phyloP scores from a whole-genome alignment of 2,113 vertebrate species.

The Emydocephalus ijimae region DNA sequence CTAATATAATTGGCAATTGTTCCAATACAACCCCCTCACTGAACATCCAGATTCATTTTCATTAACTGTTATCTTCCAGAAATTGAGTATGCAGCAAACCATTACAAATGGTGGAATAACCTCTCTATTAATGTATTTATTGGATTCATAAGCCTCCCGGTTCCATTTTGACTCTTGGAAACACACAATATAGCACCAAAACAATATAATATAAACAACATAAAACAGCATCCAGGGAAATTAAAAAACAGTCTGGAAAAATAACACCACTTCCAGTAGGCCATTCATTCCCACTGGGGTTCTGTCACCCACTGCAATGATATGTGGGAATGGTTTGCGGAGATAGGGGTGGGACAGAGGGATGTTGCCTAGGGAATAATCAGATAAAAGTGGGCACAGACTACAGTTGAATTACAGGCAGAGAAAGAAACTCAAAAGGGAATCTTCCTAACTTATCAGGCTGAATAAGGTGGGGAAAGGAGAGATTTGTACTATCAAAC shows the following conservation, averaged over 20 bases:
- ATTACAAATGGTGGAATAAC: not conserved
- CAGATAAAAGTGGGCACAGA: not conserved
- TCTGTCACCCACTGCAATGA: not conserved
- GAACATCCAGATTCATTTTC: not conserved
- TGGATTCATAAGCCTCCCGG: not conserved
- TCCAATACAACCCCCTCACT: not conserved
- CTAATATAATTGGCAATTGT: not conserved
- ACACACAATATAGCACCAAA: not conserved
- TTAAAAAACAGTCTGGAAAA: not conserved
- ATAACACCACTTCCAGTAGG: not conserved
- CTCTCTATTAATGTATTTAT: not conserved
- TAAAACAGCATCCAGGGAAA: not conserved
- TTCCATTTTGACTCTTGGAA: not conserved
- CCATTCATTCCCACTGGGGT: not conserved
- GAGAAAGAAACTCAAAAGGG: not conserved
- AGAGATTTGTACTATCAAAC: not conserved
- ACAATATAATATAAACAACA: not conserved
- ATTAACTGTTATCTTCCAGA: not conserved
- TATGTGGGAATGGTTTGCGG: not conserved
- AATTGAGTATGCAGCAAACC: not conserved
- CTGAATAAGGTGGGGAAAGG: not conserved
- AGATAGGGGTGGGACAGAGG: not conserved
- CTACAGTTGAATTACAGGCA: not conserved
- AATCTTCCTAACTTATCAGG: not conserved
- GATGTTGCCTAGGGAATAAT: not conserved